These are phyloP conservation scores for Xenentodon cancila DNA, from an alignment of 2,797 vertebrate genomes.

Conservation along the genomic window DNA sequence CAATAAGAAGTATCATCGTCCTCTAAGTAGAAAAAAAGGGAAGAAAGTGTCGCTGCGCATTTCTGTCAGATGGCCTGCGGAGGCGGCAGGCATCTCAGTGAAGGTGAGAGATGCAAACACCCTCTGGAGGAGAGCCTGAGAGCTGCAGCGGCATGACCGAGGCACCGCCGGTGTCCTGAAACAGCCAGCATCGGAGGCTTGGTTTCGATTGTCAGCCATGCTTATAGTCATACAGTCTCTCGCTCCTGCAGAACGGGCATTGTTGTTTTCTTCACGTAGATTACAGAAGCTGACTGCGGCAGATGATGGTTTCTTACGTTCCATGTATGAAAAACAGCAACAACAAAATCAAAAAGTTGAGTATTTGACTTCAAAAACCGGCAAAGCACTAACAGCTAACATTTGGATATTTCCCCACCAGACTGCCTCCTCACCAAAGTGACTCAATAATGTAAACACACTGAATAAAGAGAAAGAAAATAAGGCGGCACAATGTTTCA, in stretches of 20 bases:
- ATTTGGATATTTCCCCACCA: slow-evolving; percentile 54
- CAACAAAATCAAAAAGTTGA: slow-evolving; percentile 44
- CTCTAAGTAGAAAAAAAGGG: slow-evolving; percentile 79
- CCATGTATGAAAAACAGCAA: slow-evolving; percentile 49
- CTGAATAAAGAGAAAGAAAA: slow-evolving; percentile 70
- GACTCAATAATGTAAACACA: slow-evolving; percentile 56
- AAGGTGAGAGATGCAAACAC: slow-evolving; percentile 76
- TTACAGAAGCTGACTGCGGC: slow-evolving; percentile 73
- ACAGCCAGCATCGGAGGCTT: slow-evolving; percentile 47
- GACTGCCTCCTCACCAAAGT: slow-evolving; percentile 49
- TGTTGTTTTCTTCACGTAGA: slow-evolving; percentile 74
- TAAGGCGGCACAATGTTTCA: slow-evolving; percentile 41
- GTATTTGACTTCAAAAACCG: slow-evolving; percentile 36
- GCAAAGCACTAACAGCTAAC: slow-evolving; percentile 60
- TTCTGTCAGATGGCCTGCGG: slow-evolving; percentile 73
- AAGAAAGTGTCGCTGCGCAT: slow-evolving; percentile 87
- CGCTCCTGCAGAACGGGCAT: slow-evolving; percentile 68
- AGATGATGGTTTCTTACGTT: slow-evolving; percentile 55
- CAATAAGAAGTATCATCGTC: slow-evolving; percentile 63
- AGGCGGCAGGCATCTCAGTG: slow-evolving; percentile 72
- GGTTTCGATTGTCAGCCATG: slow-evolving; percentile 78
- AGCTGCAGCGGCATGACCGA: slow-evolving; percentile 64
- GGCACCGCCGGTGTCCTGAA: slow-evolving; percentile 75
- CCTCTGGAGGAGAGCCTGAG: slow-evolving; percentile 81
- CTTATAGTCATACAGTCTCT: slow-evolving; percentile 61